These are phyloP conservation scores for Orientallactaga bullata DNA, from an alignment of 2,113 vertebrate species.

Conservation along the genomic window DNA sequence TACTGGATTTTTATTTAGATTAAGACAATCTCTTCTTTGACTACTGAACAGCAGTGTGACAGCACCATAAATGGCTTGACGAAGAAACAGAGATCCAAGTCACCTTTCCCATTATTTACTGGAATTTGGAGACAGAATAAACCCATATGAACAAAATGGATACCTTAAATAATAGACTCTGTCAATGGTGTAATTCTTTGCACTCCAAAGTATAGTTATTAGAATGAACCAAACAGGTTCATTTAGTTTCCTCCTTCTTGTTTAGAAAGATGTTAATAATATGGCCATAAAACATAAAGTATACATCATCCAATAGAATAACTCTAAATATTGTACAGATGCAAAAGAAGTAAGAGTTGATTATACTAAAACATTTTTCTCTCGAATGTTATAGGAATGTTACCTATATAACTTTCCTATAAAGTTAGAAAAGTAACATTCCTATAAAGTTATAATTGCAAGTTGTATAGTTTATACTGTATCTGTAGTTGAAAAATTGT, in stretches of 20 bases:
- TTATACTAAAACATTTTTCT: not conserved
- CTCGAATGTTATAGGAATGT: too few species aligned
- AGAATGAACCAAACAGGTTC: not conserved
- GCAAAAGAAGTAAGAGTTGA: constrained; percentile 25
- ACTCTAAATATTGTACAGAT: not conserved
- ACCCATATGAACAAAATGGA: not conserved
- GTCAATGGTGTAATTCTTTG: not conserved
- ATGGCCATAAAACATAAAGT: not conserved
- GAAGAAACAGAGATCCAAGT: not conserved
- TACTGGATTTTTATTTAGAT: not conserved
- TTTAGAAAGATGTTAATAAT: not conserved
- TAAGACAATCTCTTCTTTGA: not conserved
- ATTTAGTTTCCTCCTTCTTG: not conserved
- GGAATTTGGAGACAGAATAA: not conserved
- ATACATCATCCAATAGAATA: not conserved
- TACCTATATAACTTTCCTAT: too few species aligned
- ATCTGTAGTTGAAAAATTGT: not conserved
- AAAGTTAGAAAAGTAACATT: not conserved
- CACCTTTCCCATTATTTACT: not conserved
- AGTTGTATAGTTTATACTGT: not conserved
- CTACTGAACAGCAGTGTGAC: not conserved
- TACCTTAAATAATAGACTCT: not conserved
- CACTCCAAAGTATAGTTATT: constrained; percentile 1
- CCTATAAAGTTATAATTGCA: not conserved
- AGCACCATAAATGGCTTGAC: not conserved